Evolutionary conservation across 2,113 vertebrate species (phyloP), one percentile per base, ranked within the genome.

Genomic region (Coptodon rendalli): DNA sequence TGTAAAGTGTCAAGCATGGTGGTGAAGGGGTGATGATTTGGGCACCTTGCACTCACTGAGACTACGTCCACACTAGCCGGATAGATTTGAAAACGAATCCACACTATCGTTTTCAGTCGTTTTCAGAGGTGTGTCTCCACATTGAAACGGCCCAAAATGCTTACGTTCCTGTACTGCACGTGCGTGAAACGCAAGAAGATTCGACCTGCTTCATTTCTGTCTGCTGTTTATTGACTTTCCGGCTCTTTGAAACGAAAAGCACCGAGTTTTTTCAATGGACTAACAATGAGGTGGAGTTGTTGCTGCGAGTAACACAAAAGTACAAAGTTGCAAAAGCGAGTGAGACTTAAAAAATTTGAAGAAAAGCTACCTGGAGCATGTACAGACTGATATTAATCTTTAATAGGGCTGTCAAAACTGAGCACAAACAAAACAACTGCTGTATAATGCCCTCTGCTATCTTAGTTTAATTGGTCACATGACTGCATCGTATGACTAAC

Each of bases 261-360:
- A 54, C 0, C 4, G 7, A 9, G 7, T 50, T 50, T 5, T 50
- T 8, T 50, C 17, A 50, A 50, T 0, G 6, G 53, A 54, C 54
- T 56, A 56, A 56, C 22, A 56, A 13, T 27, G 22, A 54, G 19
- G 9, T 1, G 52, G 52, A 54, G 54, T 13, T 56, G 22, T 27
- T 56, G 54, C 54, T 56, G 0, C 4, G 11, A 56, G 53, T 56
- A 56, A 56, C 53, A 2, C 0, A 56, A 56, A 56, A 27, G 7
- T 27, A 27, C 11, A 56, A 56, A 56, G 54, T 27, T 13, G 10
- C 53, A 56, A 56, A 56, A 7, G 53, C 0, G 0, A 56, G 6
- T 13, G 53, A 56, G 0, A 56, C 0, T 56, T 56, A 12, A 56
- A 24, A 2, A 24, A 0, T 7, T 0, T 54, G n/a, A 24, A 24